A percentile compares a stretch with the other conserved stretches of the same genome.
phyloP scores from a whole-genome alignment of 2,888 invertebrate genomes.

The Chaetogeoica ovagalla region DNA sequence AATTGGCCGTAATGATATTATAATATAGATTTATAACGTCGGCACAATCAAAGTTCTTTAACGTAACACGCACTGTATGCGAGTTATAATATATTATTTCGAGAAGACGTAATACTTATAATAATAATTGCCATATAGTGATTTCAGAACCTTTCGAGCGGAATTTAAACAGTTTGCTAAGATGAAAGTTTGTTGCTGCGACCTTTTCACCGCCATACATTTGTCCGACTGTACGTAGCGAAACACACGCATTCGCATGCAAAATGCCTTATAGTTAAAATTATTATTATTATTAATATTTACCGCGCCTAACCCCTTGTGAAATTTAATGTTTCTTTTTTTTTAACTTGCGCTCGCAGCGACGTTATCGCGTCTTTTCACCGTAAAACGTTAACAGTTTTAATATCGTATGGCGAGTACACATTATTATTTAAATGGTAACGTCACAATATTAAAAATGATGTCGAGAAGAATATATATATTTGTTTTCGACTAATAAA shows the following conservation, averaged over 20 bases:
- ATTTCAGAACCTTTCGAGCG: not conserved
- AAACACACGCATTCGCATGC: not conserved
- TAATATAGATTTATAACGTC: too few species aligned
- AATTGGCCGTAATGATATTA: too few species aligned
- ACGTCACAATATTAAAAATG: too few species aligned
- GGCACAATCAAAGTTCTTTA: too few species aligned
- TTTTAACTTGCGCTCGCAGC: too few species aligned
- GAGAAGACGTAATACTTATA: not conserved
- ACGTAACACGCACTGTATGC: too few species aligned
- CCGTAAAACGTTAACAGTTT: too few species aligned
- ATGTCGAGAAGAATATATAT: too few species aligned
- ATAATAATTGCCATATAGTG: not conserved
- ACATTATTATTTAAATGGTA: too few species aligned
- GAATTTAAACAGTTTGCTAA: conserved; percentile 8
- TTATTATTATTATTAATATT: conserved; percentile 2
- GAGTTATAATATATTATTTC: not conserved
- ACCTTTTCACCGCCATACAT: not conserved
- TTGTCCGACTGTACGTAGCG: not conserved
- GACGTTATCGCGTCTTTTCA: too few species aligned
- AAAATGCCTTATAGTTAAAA: not conserved
- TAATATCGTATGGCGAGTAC: too few species aligned
- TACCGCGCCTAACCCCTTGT: not conserved
- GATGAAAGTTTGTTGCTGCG: not conserved
- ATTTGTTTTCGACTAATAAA: too few species aligned
- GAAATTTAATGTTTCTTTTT: not conserved